Percentiles rank a stretch among this genome's conserved stretches.
Conservation (phyloP, 2,888 invertebrate species). For the Neuroscelio doddi region DNA sequence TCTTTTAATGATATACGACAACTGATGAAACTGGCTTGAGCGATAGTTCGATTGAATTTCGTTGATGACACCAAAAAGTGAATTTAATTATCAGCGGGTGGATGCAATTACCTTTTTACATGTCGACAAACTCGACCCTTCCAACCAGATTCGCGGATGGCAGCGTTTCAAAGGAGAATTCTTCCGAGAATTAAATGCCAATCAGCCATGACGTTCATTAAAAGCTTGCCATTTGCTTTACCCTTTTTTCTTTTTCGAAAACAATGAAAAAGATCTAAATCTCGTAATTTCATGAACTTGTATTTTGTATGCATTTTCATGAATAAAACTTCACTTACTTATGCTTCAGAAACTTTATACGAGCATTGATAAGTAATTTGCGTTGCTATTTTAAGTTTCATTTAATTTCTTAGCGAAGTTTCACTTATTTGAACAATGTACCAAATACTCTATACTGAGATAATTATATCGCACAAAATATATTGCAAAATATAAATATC, state of each 20-base stretch:
- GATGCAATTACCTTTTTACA: constrained; percentile 67
- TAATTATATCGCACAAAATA: too few species aligned
- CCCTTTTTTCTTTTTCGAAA: constrained; percentile 26
- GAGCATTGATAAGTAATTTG: too few species aligned
- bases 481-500: too few species aligned
- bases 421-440: too few species aligned
- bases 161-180: constrained; percentile 57
- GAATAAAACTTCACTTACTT: too few species aligned
- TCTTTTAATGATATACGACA: constrained; percentile 11
- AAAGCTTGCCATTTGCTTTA: constrained; percentile 50
- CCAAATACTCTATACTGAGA: too few species aligned
- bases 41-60: constrained; percentile 61
- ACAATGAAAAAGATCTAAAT: not conserved
- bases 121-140: constrained; percentile 31
- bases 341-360: too few species aligned
- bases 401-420: too few species aligned
- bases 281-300: too few species aligned
- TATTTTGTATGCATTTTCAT: too few species aligned
- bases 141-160: constrained; percentile 17
- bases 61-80: constrained; percentile 56
- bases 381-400: too few species aligned
- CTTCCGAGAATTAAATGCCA: constrained; percentile 65
- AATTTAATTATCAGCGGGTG: constrained; percentile 61
- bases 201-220: constrained; percentile 63
- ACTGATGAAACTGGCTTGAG: constrained; percentile 12